Base-by-base conservation (phyloP, 2,113 vertebrate species). In the Melospiza melodia region DNA sequence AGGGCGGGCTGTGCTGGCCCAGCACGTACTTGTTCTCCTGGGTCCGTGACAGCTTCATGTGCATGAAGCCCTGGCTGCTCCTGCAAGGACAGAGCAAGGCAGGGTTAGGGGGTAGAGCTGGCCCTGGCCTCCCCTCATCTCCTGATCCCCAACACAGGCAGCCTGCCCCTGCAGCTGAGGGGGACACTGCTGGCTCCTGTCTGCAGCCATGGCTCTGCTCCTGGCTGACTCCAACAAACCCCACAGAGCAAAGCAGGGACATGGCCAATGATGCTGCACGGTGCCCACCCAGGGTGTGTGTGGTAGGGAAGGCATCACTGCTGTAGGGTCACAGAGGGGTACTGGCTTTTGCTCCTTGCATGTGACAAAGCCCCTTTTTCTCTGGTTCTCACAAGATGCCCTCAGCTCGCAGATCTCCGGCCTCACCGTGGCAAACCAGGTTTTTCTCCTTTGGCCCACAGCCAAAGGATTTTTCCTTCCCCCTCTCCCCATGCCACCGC, bases 21-120 rank as follows among this genome's bases (percentile, higher is more conserved):
- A 99, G 97, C 96, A 99, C 98, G 31, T 99, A 99, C 95, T 99
- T 99, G 97, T 98, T 99, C 97, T 99, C 99, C 97, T 99, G 99
- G 23, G 99, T 99, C 95, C 98, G 97, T 0, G 99, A 99, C 88
- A 99, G 98, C 92, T 99, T 99, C 99, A 99, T 99, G 95, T 99
- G 99, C 99, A 99, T 99, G 98, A 99, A 99, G 92, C 99, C 99
- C 94, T 99, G 99, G 96, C 98, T 99, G 98, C 99, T 99, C 99
- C 99, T 99, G 96, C n/a, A 54, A 66, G 59, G 72, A 96, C 58
- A 95, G 59, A 92, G 46, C 33, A 33, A 94, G 69, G 49, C 54
- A 63, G 30, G 13, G 43, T 98, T 93, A 97, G 22, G 4, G 20
- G 14, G 17, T 52, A 27, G 12, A n/a, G 46, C 8, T 27, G 46